Evolutionary conservation across 2,888 invertebrate species (phyloP), one percentile per base, ranked within the genome.

Genomic region (Brachyptera putata): DNA sequence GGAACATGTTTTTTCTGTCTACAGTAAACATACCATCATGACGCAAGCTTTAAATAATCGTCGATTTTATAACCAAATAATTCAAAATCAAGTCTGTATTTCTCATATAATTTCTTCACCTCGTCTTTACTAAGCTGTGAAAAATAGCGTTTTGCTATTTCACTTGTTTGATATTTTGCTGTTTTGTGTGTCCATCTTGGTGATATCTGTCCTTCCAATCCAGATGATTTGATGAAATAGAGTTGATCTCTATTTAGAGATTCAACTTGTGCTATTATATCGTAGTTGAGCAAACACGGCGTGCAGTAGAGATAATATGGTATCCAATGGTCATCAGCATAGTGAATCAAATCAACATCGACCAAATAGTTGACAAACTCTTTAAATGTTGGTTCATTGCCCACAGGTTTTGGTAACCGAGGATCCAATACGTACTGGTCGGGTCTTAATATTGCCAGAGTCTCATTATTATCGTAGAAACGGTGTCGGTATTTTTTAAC

Each of bases 291-390:
- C 5, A 75, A 67, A 66, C 84, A 84, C 1, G 83, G 83, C 1
- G 79, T 78, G 67, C 84, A 84, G 55, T 78, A 75, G 13, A 78
- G 71, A 64, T 77, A 76, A 63, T 77, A 80, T 0, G 80, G 80
- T 48, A 77, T 76, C 84, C 84, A 84, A 68, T 84, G 84, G 66
- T 80, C 80, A 68, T 82, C 81, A 1, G 76, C 73, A 62, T 77
- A 75, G 34, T 67, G 71, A 0, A 71, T 69, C 14, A 78, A 65
- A 64, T 79, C 75, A 2, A 74, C 73, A 50, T 77, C 72, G 25
- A 78, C 71, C 11, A 80, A 63, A 63, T 75, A 75, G 46, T 70
- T 71, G 9, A 82, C 77, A 69, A 83, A 83, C 68, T 83, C 83
- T 1, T 72, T 68, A 68, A 82, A 82, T 0, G 77, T 79, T 5